phyloP scores from a whole-genome alignment of 1,140 invertebrate species.

The Drosophila parabipectinata region DNA sequence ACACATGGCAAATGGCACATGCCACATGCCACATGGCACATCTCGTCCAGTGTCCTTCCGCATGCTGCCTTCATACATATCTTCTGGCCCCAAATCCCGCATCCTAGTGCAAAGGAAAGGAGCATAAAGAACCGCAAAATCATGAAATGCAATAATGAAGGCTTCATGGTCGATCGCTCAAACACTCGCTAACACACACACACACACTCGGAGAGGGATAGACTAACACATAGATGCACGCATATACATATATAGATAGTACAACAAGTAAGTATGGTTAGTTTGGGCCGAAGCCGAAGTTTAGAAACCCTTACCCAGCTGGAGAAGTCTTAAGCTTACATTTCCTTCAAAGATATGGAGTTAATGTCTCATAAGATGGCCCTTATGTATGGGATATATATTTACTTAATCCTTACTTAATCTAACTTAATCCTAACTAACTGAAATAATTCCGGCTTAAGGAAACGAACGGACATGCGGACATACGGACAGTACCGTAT shows the following conservation, averaged over 20 bases:
- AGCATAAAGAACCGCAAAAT: slow-evolving; percentile 82
- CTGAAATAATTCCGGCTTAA: too few relatives aligned
- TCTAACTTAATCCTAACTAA: too few relatives aligned
- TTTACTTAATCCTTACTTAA: too few relatives aligned
- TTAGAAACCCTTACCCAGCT: neutral
- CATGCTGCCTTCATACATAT: neutral
- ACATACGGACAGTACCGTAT: too few relatives aligned
- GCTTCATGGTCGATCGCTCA: slow-evolving; percentile 81
- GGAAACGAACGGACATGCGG: too few relatives aligned
- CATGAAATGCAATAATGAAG: slow-evolving; percentile 82
- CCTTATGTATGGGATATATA: neutral
- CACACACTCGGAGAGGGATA: neutral
- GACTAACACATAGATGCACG: neutral
- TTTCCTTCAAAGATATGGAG: too few relatives aligned
- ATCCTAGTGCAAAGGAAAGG: slow-evolving; percentile 48
- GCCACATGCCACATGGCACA: slow-evolving; percentile 40
- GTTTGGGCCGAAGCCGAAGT: neutral
- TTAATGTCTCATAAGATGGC: too few relatives aligned
- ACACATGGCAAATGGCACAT: slow-evolving; percentile 66
- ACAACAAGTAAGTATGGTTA: neutral
- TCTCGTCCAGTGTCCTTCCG: slow-evolving; percentile 24
- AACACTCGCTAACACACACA: slow-evolving; percentile 46
- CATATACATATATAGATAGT: neutral
- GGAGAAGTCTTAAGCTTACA: too few relatives aligned
- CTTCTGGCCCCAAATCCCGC: slow-evolving; percentile 10